These are phyloP conservation scores for Ormyrus pomaceus DNA, from an alignment of 2,888 invertebrate species.

Conservation along the genomic window DNA sequence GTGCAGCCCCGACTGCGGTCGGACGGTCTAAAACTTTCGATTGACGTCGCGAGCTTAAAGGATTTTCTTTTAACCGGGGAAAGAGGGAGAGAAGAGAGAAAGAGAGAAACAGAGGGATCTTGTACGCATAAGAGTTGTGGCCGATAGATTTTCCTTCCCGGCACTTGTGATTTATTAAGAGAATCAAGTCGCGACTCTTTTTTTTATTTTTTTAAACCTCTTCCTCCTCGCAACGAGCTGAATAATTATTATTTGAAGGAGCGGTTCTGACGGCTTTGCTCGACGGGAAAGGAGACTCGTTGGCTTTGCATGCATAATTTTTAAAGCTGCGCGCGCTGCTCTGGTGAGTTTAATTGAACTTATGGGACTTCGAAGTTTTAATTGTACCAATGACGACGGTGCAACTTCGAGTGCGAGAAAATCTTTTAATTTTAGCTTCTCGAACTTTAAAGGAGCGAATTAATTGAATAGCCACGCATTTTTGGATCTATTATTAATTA, in stretches of 20 bases:
- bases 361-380: slow-evolving; percentile 6
- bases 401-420: background rate
- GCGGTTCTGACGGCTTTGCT: background rate
- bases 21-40: slow-evolving; percentile 8
- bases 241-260: slow-evolving; percentile 20
- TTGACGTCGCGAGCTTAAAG: slow-evolving; percentile 23
- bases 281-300: no score
- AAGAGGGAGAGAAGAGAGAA: no score
- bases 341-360: background rate
- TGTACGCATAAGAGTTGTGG: background rate
- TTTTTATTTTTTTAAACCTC: background rate
- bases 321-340: background rate
- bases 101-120: no score
- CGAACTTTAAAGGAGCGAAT: no score
- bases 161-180: slow-evolving; percentile 4
- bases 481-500: no score
- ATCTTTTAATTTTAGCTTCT: no score
- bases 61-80: no score
- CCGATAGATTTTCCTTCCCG: background rate
- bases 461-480: no score
- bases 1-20: slow-evolving; percentile 8
- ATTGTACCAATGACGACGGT: background rate
- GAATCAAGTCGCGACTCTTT: background rate
- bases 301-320: background rate
- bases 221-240: background rate